Conservation (phyloP, 1,140 invertebrate genomes). For the Penaeus chinensis region DNA sequence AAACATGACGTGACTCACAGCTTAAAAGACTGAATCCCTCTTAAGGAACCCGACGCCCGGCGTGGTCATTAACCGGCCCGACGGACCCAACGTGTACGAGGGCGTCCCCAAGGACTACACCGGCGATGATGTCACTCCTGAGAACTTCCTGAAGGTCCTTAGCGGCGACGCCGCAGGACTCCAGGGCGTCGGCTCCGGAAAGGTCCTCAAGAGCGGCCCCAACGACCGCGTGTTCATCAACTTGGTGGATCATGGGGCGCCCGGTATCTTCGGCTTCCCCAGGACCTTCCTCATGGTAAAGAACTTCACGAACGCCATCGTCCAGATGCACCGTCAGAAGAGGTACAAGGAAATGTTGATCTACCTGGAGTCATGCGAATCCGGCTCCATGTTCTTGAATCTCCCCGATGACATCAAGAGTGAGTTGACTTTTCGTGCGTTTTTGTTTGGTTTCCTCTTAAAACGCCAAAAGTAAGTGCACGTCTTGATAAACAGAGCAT, state of each 20-base stretch:
- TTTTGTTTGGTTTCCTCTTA: too few relatives aligned
- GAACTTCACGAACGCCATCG: constrained; percentile 66
- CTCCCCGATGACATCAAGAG: constrained; percentile 63
- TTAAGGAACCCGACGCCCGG: constrained; percentile 72
- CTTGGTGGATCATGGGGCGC: constrained; percentile 77
- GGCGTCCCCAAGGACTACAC: constrained; percentile 75
- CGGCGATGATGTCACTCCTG: constrained; percentile 71
- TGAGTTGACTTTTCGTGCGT: neutral
- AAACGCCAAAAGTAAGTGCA: too few relatives aligned
- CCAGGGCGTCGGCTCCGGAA: constrained; percentile 70
- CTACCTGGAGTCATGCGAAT: constrained; percentile 78
- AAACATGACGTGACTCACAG: neutral
- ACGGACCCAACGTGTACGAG: constrained; percentile 74
- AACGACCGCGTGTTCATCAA: constrained; percentile 76
- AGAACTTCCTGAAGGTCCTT: constrained; percentile 73
- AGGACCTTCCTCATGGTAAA: constrained; percentile 65
- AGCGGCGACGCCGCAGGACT: constrained; percentile 69
- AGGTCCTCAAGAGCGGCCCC: constrained; percentile 73
- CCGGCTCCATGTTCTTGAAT: constrained; percentile 77
- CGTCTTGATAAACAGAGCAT: too few relatives aligned
- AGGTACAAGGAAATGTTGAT: constrained; percentile 74
- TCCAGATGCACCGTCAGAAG: constrained; percentile 70
- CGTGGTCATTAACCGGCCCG: constrained; percentile 73
- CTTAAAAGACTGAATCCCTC: neutral
- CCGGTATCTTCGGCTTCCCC: constrained; percentile 74